These are phyloP conservation scores for Heterodera carotae DNA, from an alignment of 1,140 invertebrate genomes.

Conservation along the genomic window DNA sequence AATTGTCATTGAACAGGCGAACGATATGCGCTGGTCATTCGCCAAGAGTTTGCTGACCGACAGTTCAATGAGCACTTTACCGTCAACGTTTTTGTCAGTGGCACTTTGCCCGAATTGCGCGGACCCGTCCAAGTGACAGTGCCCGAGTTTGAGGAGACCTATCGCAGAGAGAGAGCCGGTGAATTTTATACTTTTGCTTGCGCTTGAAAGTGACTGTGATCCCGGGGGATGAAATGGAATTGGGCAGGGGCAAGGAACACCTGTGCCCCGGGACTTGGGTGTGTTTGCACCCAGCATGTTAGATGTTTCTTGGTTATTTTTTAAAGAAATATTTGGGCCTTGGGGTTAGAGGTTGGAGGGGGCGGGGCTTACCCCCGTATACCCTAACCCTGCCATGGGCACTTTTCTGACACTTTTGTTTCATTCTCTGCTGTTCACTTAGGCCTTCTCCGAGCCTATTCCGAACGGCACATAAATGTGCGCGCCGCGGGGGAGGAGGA, in stretches of 20 bases:
- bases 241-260: neutral
- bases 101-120: slow-evolving; percentile 75
- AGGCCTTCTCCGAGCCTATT: slow-evolving; percentile 45
- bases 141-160: slow-evolving; percentile 80
- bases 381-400: too few relatives aligned
- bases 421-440: too few relatives aligned
- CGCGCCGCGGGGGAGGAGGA: slow-evolving; percentile 35
- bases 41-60: slow-evolving; percentile 79
- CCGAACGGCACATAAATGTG: slow-evolving; percentile 34
- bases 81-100: slow-evolving; percentile 75
- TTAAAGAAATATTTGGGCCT: too few relatives aligned
- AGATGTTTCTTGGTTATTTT: too few relatives aligned
- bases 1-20: slow-evolving; percentile 49
- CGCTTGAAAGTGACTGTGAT: too few relatives aligned
- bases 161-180: slow-evolving; percentile 73
- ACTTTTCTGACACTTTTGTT: too few relatives aligned
- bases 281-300: too few relatives aligned
- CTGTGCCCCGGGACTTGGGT: too few relatives aligned
- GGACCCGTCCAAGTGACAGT: slow-evolving; percentile 71
- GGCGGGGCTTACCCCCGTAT: too few relatives aligned
- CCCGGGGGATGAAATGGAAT: too few relatives aligned
- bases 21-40: slow-evolving; percentile 70
- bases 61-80: slow-evolving; percentile 79
- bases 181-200: too few relatives aligned
- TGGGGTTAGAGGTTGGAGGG: too few relatives aligned